Base-by-base conservation (phyloP, 2,888 invertebrate genomes). In the Ennomos fuscantarius region DNA sequence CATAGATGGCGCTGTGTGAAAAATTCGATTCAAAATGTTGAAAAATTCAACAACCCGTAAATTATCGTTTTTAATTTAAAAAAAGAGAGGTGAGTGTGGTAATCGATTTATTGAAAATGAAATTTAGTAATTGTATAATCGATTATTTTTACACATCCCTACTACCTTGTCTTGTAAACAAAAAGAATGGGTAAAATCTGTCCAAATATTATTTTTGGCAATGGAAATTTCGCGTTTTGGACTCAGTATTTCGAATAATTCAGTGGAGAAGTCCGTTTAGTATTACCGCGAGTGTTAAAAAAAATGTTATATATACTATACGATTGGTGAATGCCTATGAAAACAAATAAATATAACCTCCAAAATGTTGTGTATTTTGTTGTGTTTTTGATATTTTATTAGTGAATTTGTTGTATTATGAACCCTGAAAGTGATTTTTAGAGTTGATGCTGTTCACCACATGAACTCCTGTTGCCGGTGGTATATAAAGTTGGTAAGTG, bases 271-370 rank as follows among this genome's bases (percentile, higher is more conserved):
- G 8, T 36, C 37, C n/a, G 8, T 24, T 33, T 13, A 24, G 1
- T 9, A 36, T 31, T 11, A 39, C 9, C 9, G 31, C 11, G 12
- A 8, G 13, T 49, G 12, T 10, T 12, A 5, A 1, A 11, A 37
- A 33, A 34, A 52, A 37, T 48, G 11, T 33, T 48, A 31, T 8
- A 42, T 44, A 12, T 10, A 10, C n/a, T 9, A 34, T 46, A 31
- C 8, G 3, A 35, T 2, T 15, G 0, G 47, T 24, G 13, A 60
- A 58, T 52, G 46, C 12, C 3, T 42, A 54, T 60, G 54, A 66
- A 42, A 63, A 63, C 62, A 60, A 52, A 58, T 42, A 43, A 53
- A 50, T 37, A 63, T 70, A 70, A 70, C 69, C 69, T 68, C 32
- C 11, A 62, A 57, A 63, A 11, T 43, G 37, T 39, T 8, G 40